Conservation (phyloP, 2,797 vertebrate species). For the Sebastes hopkinsi region DNA sequence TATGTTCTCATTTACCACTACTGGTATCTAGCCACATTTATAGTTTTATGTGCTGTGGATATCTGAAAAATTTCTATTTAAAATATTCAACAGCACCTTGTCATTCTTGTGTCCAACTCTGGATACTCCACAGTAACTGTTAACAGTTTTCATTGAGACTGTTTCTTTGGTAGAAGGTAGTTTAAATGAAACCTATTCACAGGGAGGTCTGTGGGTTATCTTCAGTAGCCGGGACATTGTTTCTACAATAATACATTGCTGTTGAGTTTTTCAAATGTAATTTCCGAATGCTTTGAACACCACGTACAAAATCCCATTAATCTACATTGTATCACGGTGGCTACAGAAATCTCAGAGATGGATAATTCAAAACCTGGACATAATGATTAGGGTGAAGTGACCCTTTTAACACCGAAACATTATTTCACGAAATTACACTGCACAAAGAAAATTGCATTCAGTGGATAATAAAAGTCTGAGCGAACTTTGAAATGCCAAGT, state of each 20-base stretch:
- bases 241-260: background rate
- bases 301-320: background rate
- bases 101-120: background rate
- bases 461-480: background rate
- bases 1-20: background rate
- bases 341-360: background rate
- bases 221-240: background rate
- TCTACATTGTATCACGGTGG: background rate
- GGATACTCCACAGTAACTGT: background rate
- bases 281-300: background rate
- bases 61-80: background rate
- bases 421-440: background rate
- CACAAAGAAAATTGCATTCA: background rate
- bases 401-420: background rate
- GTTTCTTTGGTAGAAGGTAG: background rate
- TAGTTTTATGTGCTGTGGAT: background rate
- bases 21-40: background rate
- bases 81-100: background rate
- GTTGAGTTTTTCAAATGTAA: background rate
- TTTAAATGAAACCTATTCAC: background rate
- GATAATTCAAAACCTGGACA: background rate
- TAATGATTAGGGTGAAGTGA: background rate
- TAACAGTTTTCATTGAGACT: background rate
- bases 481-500: background rate
- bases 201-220: background rate